These are phyloP conservation scores for Phorcus lineatus DNA, from an alignment of 2,888 invertebrate species.

Conservation along the genomic window DNA sequence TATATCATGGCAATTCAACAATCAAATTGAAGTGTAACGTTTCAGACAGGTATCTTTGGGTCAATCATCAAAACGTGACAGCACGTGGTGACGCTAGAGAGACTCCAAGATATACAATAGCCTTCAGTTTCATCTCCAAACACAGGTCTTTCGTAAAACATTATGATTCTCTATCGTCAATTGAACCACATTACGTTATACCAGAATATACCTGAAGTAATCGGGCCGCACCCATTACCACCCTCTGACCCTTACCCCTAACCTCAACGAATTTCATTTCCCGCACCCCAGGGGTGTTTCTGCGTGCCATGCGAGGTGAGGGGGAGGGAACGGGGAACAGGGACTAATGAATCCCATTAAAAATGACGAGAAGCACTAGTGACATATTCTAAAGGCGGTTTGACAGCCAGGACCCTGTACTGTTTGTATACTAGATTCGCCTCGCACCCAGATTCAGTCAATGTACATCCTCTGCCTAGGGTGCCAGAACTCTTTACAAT, in stretches of 20 bases:
- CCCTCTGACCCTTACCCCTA: neutral
- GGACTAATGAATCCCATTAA: slow-evolving; percentile 17
- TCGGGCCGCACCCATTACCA: neutral
- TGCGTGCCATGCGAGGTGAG: neutral
- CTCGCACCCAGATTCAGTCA: neutral
- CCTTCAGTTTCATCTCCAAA: too few species aligned
- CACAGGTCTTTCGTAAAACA: too few species aligned
- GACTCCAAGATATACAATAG: too few species aligned
- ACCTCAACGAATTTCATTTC: neutral
- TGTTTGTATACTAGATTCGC: neutral
- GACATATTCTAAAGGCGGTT: neutral
- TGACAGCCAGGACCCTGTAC: neutral
- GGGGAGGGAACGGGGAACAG: neutral
- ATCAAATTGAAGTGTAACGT: too few species aligned
- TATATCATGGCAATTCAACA: too few species aligned
- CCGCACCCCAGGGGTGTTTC: neutral
- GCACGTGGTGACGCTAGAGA: too few species aligned
- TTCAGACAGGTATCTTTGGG: too few species aligned
- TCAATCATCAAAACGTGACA: too few species aligned
- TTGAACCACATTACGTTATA: too few species aligned
- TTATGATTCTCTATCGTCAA: too few species aligned
- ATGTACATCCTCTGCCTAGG: neutral
- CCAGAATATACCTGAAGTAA: too few species aligned
- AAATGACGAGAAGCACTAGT: slow-evolving; percentile 10
- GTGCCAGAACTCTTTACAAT: neutral